phyloP scores from a whole-genome alignment of 2,888 invertebrate species.

The Lapara coniferarum region DNA sequence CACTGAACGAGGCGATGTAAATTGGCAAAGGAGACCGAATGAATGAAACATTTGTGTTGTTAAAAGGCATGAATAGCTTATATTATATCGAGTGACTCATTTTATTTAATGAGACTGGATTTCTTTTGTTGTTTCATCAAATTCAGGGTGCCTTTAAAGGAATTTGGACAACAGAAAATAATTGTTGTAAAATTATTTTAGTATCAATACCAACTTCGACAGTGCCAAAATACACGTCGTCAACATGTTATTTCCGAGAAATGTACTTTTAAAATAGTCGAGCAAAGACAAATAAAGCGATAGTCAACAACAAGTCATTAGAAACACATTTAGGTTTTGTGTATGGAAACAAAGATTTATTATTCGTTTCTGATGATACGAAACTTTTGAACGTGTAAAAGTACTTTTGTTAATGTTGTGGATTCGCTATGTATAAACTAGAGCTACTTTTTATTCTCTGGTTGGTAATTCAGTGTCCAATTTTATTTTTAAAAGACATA shows the following conservation, averaged over 20 bases:
- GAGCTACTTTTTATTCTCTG: no score
- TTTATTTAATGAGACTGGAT: slow-evolving; percentile 1
- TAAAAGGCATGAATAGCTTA: slow-evolving; percentile 17
- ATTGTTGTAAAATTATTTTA: neutral
- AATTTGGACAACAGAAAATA: neutral
- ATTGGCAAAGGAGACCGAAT: slow-evolving; percentile 14
- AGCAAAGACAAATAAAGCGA: neutral
- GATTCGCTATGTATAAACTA: no score
- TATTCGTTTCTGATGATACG: neutral
- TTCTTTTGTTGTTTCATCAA: neutral
- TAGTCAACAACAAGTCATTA: neutral
- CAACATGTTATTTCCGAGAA: slow-evolving; percentile 1
- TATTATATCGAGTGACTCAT: neutral
- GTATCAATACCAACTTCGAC: neutral
- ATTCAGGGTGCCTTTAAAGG: neutral
- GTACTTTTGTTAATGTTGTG: no score
- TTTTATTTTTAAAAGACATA: no score
- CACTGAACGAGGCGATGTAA: slow-evolving; percentile 8
- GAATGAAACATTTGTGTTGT: slow-evolving; percentile 16
- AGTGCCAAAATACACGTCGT: slow-evolving; percentile 3
- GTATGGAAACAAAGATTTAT: neutral
- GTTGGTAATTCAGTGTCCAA: no score
- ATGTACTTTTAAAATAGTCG: neutral
- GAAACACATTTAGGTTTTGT: neutral
- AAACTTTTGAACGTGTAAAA: no score